Base-by-base conservation (phyloP, 35 echinoderm and acorn worm genomes). In the Lytechinus pictus region DNA sequence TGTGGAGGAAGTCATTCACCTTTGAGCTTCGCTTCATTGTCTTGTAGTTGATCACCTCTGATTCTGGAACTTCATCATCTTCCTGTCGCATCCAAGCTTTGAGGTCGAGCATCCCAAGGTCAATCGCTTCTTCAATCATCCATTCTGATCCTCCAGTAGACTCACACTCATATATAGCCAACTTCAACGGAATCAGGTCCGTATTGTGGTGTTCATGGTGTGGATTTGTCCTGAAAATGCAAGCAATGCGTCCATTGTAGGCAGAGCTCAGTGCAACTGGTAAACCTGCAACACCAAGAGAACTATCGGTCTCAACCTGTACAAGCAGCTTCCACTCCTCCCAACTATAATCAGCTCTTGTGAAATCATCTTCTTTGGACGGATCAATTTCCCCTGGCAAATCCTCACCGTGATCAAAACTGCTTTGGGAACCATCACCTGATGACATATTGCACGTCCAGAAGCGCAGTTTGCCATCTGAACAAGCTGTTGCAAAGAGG, bases 1-100 rank as follows among this genome's bases (percentile, higher is more conserved):
- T 61, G 58, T 96, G 86, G 13, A 97, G 86, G 94, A 99, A 99
- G 55, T 99, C 97, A 86, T 98, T 95, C 24, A 99, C 97, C 86
- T 99, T 99, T 51, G 98, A 99, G 89, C 98, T 99, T 54, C 98
- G 54, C 71, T 99, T 99, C 97, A 99, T 98, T 24, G 94, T 97
- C 92, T 99, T 99, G 89, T 99, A 99, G 71, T 95, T 96, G 19
- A 98, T 57, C 12, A 90, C 90, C 33, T 97, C 97, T 21, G 95
- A 66, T 93, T 96, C 91, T 29, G 94, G 51, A 16, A 53, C 86
- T 27, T 72, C 95, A n/a, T 94, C 91, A 10, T 94, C 93, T 52
- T 95, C 96, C 10, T 86, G 91, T 88, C 92, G 95, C 54, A 95
- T 57, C 93, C 95, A 54, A 61, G 55, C 87, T n/a, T 97, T 95